Evolutionary conservation across 37 sponge, comb jelly and placozoan species (phyloP), one percentile per base, ranked within the genome.

Genomic region (Eunapius fragilis): DNA sequence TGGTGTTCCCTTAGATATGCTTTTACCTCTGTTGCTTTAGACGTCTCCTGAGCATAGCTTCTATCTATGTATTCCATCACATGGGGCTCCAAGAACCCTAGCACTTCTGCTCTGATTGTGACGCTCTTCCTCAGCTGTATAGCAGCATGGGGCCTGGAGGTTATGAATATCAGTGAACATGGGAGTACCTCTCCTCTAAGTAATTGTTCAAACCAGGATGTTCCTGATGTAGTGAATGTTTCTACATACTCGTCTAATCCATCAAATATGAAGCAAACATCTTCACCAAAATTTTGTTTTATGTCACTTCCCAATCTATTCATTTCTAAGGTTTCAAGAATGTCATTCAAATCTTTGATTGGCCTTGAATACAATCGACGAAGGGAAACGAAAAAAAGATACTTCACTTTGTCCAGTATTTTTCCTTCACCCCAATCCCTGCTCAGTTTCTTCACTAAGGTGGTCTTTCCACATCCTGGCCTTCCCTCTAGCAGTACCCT

Each of bases 401-500:
- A 10, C 28, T 26, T 30, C 9, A 25, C 32, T 25, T 0, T 33
- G 3, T 30, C 67, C 13, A 84, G 67, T 4, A 75, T 25, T 0
- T 31, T 25, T 5, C 25, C 34, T 6, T 74, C 75, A 7, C 58
- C 75, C 84, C 84, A 84, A 33, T 84, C 84, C n/a, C 19, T 27
- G 32, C 75, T 45, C 14, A 75, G 23, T 24, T 75, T 84, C 34
- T 84, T 31, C 48, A 84, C 32, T 27, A 84, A 75, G 0, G 84
- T 84, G 34, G 84, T 84, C 35, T 84, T 84, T 17, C 84, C 84
- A 13, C 75, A 72, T 23, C 84, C 84, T 31, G 84, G 84, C 22
- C 75, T n/a, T n/a, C n/a, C n/a, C n/a, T n/a, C n/a, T n/a, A n/a
- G n/a, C n/a, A n/a, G n/a, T n/a, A n/a, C n/a, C n/a, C n/a, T n/a